Percentiles rank a stretch among this genome's conserved stretches.
These are phyloP conservation scores for Pseudomyrmex concolor DNA, from an alignment of 1,140 invertebrate species.

Conservation along the genomic window DNA sequence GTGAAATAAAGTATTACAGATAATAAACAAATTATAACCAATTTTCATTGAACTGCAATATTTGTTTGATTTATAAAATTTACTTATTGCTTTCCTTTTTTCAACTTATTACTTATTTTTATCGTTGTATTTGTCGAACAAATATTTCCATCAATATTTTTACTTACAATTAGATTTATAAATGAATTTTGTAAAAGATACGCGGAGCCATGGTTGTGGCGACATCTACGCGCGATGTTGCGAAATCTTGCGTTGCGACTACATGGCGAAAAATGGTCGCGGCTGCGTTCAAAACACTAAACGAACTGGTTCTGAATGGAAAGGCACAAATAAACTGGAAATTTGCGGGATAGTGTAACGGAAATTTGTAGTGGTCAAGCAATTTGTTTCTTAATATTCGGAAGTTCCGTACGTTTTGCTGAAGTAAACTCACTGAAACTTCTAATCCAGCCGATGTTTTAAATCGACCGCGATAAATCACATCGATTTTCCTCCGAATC, in stretches of 20 bases:
- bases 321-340: constrained; percentile 30
- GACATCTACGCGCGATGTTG: constrained; percentile 32
- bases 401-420: constrained; percentile 57
- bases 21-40: not conserved
- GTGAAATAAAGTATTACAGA: no score
- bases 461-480: constrained; percentile 48
- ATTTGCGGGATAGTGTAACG: constrained; percentile 37
- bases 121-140: not conserved
- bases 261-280: constrained; percentile 44
- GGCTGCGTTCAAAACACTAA: constrained; percentile 13
- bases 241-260: not conserved
- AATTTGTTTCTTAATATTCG: constrained; percentile 64
- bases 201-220: not conserved
- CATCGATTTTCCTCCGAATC: constrained; percentile 32
- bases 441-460: constrained; percentile 60
- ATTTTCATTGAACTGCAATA: constrained; percentile 3
- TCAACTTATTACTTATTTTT: not conserved
- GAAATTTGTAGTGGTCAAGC: constrained; percentile 54
- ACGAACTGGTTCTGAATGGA: constrained; percentile 52
- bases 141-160: not conserved
- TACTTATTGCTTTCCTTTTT: not conserved
- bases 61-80: not conserved
- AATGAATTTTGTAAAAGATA: constrained; percentile 7
- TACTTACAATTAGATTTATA: not conserved
- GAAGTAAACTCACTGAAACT: constrained; percentile 61